Percentiles rank a stretch among this genome's conserved stretches.
Conservation (phyloP, 2,797 vertebrate genomes). For the Lepilemur ruficaudatus region DNA sequence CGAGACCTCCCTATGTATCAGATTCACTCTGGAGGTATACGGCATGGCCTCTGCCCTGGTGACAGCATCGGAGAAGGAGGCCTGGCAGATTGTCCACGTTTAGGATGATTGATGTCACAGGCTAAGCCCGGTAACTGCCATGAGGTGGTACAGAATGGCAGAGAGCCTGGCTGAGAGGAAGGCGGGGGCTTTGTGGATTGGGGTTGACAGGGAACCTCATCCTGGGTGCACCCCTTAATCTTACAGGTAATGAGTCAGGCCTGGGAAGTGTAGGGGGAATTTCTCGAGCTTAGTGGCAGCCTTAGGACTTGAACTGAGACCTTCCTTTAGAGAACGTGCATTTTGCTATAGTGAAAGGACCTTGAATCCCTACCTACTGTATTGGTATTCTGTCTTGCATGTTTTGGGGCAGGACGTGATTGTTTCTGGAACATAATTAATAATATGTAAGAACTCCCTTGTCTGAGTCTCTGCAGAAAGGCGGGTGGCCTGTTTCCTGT, state of each 20-base stretch:
- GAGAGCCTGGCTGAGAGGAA: not conserved
- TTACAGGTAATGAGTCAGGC: not conserved
- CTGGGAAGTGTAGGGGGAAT: not conserved
- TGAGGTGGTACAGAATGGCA: too few relatives aligned
- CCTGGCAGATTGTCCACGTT: not conserved
- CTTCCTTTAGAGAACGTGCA: not conserved
- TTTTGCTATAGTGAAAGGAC: not conserved
- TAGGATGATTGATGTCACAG: not conserved
- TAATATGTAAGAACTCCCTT: not conserved
- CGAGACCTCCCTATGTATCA: not conserved
- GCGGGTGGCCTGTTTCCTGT: constrained; percentile 20
- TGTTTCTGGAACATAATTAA: not conserved
- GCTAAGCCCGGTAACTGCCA: not conserved
- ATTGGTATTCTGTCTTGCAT: not conserved
- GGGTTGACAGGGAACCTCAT: not conserved
- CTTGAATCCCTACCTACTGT: not conserved
- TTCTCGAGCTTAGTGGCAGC: not conserved
- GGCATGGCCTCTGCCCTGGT: not conserved
- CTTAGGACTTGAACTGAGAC: not conserved
- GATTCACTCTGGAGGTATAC: not conserved
- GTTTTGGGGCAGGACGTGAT: not conserved
- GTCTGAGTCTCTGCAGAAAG: not conserved
- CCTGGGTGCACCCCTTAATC: not conserved
- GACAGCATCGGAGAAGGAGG: not conserved
- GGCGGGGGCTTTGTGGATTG: not conserved